Evolutionary conservation across 2,888 invertebrate species (phyloP).

Genomic region (Aphidius colemani): DNA sequence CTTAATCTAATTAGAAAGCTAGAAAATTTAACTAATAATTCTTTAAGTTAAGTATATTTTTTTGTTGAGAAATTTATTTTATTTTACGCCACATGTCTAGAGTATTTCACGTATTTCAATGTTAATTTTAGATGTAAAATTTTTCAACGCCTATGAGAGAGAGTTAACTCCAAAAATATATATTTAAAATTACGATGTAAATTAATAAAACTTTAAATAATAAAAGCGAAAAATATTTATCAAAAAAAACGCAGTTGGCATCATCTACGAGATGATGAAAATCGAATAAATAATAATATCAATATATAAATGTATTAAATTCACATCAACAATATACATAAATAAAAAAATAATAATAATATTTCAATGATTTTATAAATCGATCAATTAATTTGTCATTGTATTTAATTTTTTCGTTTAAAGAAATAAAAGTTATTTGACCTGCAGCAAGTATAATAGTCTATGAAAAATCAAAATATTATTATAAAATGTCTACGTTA

Average conservation of each 20-base stretch:
- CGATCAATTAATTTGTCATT: too few species aligned
- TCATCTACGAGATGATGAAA: too few species aligned
- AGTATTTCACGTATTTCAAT: conserved; percentile 13
- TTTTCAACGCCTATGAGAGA: conserved; percentile 8
- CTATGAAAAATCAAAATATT: conserved; percentile 48
- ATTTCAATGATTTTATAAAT: too few species aligned
- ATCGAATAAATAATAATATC: too few species aligned
- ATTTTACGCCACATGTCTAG: not conserved
- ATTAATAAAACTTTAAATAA: not conserved
- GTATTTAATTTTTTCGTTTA: not conserved
- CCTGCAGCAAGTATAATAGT: conserved; percentile 50
- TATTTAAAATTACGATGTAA: not conserved
- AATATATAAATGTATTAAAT: too few species aligned
- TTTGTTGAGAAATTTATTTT: too few species aligned
- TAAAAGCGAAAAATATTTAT: not conserved
- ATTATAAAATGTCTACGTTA: conserved; percentile 46
- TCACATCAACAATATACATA: too few species aligned
- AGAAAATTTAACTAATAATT: too few species aligned
- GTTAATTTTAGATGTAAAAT: conserved; percentile 18
- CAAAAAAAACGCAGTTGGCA: too few species aligned
- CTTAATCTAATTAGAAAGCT: too few species aligned
- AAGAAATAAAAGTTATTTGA: conserved; percentile 37
- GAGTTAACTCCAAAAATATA: not conserved
- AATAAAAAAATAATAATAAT: too few species aligned
- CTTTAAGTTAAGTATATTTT: too few species aligned